Evolutionary conservation across 2,888 invertebrate species (phyloP).

Genomic region (Hanleya hanleyi): DNA sequence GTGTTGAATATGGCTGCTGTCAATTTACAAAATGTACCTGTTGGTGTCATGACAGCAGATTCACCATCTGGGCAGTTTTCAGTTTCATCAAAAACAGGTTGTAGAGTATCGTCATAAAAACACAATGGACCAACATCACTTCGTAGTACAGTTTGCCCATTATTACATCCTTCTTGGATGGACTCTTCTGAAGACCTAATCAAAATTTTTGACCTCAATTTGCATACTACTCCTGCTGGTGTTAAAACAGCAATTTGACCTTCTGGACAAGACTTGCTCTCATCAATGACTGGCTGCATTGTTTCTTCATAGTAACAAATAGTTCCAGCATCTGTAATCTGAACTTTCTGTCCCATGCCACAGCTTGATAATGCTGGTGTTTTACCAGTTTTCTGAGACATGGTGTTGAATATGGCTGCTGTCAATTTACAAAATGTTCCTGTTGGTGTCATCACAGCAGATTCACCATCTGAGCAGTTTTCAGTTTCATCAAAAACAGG

Average conservation of each 20-base stretch:
- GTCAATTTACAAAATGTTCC: background rate
- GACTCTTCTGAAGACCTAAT: no score
- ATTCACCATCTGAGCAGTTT: background rate
- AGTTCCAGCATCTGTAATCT: no score
- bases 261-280: background rate
- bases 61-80: no score
- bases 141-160: no score
- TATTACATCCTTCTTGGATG: no score
- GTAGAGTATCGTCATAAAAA: no score
- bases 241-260: background rate
- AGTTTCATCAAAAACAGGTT: no score
- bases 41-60: no score
- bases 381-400: background rate
- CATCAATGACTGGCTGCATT: background rate
- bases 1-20: no score
- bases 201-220: background rate
- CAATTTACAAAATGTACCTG: no score
- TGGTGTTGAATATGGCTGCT: background rate
- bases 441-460: background rate
- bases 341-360: background rate
- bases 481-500: background rate
- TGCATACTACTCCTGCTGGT: background rate
- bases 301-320: background rate
- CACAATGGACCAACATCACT: no score
- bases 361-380: background rate